Evolutionary conservation across 2,113 vertebrate species (phyloP), one percentile per base, ranked within the genome.

Genomic region (Centrocercus urophasianus): DNA sequence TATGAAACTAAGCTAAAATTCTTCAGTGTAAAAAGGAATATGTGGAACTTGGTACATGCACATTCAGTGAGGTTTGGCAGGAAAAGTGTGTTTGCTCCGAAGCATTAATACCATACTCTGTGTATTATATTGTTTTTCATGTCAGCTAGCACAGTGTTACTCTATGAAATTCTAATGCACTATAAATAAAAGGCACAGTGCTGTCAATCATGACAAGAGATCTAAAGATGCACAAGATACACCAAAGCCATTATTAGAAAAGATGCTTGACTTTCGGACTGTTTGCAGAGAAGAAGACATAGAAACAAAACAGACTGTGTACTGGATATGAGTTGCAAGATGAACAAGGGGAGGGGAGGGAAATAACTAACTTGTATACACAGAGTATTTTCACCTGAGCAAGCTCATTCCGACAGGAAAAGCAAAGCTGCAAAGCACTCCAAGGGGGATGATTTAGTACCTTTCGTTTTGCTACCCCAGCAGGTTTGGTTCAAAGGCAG

Each of bases 401-500:
- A 0, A 83, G 27, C 30, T 70, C 5, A 0, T 65, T 64, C 71
- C 16, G 22, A 65, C 43, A 28, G 48, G 22, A 78, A 63, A 70
- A 70, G 30, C n/a, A 61, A 73, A 95, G 91, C 70, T 84, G 38
- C 12, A 13, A 59, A 67, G 38, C 11, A 0, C 65, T 87, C 78
- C 20, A 59, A 85, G 63, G 8, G 24, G 63, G 8, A 21, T 82
- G 67, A 45, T 76, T 89, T 59, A 45, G 63, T 28, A 24, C 1
- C 64, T 36, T 40, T 79, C 6, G 0, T 89, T 93, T 89, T 93
- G 63, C 74, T 91, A 7, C 52, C 54, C 70, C 74, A 76, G 78
- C 59, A 91, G 54, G 47, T 73, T 72, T 72, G 22, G 54, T 91
- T 93, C 85, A 90, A 89, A 93, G 54, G 75, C 74, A 91, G 38